Evolutionary conservation across 2,113 vertebrate genomes (phyloP).

Genomic region (Varanus salvator): DNA sequence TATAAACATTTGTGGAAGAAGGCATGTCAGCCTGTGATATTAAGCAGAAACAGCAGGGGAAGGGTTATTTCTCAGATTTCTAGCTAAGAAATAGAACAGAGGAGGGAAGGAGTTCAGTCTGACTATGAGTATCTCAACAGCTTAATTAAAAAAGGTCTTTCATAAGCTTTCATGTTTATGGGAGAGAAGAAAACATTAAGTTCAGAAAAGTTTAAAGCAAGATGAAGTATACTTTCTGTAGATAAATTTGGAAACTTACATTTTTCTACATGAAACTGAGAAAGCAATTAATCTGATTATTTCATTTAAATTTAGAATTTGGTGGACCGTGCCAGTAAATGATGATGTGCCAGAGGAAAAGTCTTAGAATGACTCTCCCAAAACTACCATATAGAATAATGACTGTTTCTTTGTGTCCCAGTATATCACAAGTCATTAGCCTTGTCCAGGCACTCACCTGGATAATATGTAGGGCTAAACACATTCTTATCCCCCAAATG

Average conservation of each 20-base stretch:
- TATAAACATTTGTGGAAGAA: slow-evolving; percentile 52
- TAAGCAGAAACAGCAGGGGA: slow-evolving; percentile 61
- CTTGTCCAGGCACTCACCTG: neutral
- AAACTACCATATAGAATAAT: neutral
- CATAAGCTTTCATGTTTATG: slow-evolving; percentile 61
- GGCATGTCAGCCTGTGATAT: slow-evolving; percentile 60
- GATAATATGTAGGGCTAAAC: too few relatives aligned
- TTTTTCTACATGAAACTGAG: neutral
- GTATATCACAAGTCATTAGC: neutral
- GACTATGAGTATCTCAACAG: slow-evolving; percentile 51
- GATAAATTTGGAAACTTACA: neutral
- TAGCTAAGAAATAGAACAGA: slow-evolving; percentile 56
- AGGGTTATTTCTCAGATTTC: slow-evolving; percentile 47
- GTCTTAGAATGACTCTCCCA: neutral
- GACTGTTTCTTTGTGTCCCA: neutral
- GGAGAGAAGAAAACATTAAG: slow-evolving; percentile 31
- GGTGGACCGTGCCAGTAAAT: neutral
- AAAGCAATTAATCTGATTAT: neutral
- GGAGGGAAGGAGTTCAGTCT: slow-evolving; percentile 34
- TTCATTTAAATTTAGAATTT: neutral
- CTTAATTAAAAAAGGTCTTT: slow-evolving; percentile 62
- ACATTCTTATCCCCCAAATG: neutral
- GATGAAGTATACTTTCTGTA: neutral
- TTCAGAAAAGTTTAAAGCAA: slow-evolving; percentile 42
- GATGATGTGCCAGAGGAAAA: neutral